Percentiles rank a stretch among this genome's conserved stretches.
Evolutionary conservation across 2,113 vertebrate genomes (phyloP).

Genomic region (Clarias magur): DNA sequence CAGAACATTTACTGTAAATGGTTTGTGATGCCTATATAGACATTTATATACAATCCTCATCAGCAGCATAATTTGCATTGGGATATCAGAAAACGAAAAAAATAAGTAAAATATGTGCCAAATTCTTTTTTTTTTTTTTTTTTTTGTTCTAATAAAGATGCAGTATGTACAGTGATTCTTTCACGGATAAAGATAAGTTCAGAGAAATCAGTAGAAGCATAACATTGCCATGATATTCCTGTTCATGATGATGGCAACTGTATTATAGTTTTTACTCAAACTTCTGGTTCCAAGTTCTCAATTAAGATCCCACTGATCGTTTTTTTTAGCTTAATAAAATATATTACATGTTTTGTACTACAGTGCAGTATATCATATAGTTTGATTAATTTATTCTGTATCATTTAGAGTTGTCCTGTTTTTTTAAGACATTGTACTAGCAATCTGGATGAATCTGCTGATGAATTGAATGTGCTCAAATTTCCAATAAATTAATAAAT

Average conservation of each 20-base stretch:
- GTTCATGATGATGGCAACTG: neutral
- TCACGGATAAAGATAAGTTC: too few species aligned
- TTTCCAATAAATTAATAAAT: neutral
- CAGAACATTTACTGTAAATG: too few species aligned
- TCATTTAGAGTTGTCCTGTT: neutral
- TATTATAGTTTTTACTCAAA: neutral
- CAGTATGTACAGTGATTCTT: too few species aligned
- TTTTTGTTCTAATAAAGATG: too few species aligned
- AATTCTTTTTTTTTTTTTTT: too few species aligned
- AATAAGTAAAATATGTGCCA: too few species aligned
- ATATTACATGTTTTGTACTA: neutral
- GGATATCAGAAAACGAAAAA: too few species aligned
- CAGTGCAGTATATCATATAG: neutral
- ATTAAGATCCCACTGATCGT: neutral
- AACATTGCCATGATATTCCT: too few species aligned
- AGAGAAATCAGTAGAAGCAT: too few species aligned
- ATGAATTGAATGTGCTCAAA: neutral
- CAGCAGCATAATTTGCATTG: too few species aligned
- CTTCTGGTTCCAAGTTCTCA: neutral
- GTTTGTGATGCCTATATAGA: too few species aligned
- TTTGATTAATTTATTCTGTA: neutral
- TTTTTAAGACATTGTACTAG: neutral
- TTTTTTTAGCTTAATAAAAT: neutral
- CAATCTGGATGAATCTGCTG: neutral
- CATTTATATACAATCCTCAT: too few species aligned